These are phyloP conservation scores for Scomber colias DNA, from an alignment of 2,113 vertebrate species.

Conservation along the genomic window DNA sequence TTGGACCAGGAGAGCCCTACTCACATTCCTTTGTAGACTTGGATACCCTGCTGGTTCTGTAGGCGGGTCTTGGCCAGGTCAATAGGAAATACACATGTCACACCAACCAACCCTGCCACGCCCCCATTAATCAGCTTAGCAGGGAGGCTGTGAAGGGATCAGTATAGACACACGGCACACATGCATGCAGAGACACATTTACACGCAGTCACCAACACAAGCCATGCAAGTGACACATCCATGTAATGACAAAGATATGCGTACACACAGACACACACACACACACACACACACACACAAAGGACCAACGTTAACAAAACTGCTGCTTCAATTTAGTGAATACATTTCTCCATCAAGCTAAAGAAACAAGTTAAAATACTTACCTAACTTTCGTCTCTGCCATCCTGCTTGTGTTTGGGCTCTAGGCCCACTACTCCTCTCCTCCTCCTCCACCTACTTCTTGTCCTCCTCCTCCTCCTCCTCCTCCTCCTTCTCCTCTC, in stretches of 20 bases:
- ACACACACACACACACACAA: slow-evolving; percentile 8
- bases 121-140: slow-evolving; percentile 94
- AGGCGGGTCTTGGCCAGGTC: slow-evolving; percentile 94
- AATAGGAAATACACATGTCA: slow-evolving; percentile 93
- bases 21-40: slow-evolving; percentile 90
- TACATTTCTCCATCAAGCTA: not conserved
- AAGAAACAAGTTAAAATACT: slow-evolving; percentile 12
- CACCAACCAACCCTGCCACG: slow-evolving; percentile 91
- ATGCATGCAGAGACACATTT: slow-evolving; percentile 43
- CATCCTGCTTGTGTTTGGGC: slow-evolving; percentile 75
- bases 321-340: slow-evolving; percentile 5
- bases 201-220: slow-evolving; percentile 14
- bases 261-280: slow-evolving; percentile 15
- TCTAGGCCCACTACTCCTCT: slow-evolving; percentile 51
- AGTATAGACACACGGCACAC: slow-evolving; percentile 57
- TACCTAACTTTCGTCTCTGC: slow-evolving; percentile 83
- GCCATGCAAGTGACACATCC: slow-evolving; percentile 16
- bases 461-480: slow-evolving; percentile 12
- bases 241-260: slow-evolving; percentile 17
- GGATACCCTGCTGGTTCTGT: slow-evolving; percentile 91
- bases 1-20: slow-evolving; percentile 58
- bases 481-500: slow-evolving; percentile 19
- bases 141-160: slow-evolving; percentile 82
- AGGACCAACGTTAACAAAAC: slow-evolving; percentile 11
- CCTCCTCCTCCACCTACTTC: slow-evolving; percentile 19